Percentiles rank a stretch among this genome's conserved stretches.
Evolutionary conservation across 2,888 invertebrate species (phyloP).

Genomic region (Yponomeuta cagnagella): DNA sequence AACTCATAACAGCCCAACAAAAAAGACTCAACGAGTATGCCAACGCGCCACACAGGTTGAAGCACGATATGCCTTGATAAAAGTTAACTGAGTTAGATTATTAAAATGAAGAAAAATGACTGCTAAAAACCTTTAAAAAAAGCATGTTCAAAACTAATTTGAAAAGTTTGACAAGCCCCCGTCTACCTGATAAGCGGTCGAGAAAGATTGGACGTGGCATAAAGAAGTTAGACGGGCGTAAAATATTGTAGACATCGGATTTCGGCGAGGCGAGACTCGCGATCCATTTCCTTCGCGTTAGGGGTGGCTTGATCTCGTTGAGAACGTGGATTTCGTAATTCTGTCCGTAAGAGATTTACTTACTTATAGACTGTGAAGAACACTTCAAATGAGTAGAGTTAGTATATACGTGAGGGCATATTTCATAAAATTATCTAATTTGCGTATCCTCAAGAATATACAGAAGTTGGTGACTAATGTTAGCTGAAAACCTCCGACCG

Average conservation of each 20-base stretch:
- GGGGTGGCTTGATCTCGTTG: slow-evolving; percentile 30
- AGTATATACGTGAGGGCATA: no score
- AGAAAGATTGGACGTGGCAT: slow-evolving; percentile 52
- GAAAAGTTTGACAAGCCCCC: slow-evolving; percentile 57
- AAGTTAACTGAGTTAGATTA: neutral
- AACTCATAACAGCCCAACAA: neutral
- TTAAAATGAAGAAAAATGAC: slow-evolving; percentile 1
- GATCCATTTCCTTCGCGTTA: slow-evolving; percentile 34
- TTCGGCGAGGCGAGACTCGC: slow-evolving; percentile 33
- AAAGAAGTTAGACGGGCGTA: slow-evolving; percentile 49
- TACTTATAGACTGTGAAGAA: slow-evolving; percentile 7
- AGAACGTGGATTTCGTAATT: slow-evolving; percentile 21
- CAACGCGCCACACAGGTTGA: neutral
- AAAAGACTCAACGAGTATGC: neutral
- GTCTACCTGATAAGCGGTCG: slow-evolving; percentile 55
- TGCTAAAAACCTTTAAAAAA: slow-evolving; percentile 25
- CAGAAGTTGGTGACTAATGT: neutral
- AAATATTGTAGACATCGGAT: slow-evolving; percentile 51
- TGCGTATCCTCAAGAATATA: neutral
- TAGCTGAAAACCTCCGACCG: neutral
- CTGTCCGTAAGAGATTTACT: slow-evolving; percentile 15
- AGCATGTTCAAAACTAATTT: slow-evolving; percentile 53
- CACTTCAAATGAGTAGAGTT: no score
- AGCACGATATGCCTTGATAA: slow-evolving; percentile 10
- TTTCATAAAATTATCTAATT: no score